A percentile compares a stretch with the other conserved stretches of the same genome.
phyloP scores from a whole-genome alignment of 1,140 invertebrate species.

The Drosophila burlai region DNA sequence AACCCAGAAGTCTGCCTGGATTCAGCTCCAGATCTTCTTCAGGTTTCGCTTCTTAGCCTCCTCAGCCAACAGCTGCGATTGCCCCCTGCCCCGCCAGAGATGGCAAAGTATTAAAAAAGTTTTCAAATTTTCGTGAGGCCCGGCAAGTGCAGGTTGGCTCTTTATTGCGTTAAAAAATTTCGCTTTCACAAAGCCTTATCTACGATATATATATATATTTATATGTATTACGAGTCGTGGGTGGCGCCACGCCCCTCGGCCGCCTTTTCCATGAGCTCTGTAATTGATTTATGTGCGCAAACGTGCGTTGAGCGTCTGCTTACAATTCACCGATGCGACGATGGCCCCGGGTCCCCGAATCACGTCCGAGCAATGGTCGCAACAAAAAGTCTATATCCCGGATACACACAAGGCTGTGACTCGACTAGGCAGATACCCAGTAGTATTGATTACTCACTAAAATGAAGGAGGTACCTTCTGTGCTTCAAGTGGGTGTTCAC shows the following conservation, averaged over 20 bases:
- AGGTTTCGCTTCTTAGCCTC: slow-evolving; percentile 14
- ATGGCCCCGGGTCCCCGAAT: slow-evolving; percentile 17
- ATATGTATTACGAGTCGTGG: slow-evolving; percentile 36
- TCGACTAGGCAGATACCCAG: slow-evolving; percentile 1
- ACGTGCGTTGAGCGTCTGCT: slow-evolving; percentile 77
- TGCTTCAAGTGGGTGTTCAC: not conserved
- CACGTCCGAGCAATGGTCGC: slow-evolving; percentile 28
- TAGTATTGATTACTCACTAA: not conserved
- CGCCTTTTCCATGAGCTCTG: slow-evolving; percentile 59
- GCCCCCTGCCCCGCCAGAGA: slow-evolving; percentile 1
- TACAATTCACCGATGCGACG: slow-evolving; percentile 55
- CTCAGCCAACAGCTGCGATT: slow-evolving; percentile 33
- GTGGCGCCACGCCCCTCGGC: slow-evolving; percentile 51
- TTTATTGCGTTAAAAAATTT: slow-evolving; percentile 79
- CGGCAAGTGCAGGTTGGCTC: slow-evolving; percentile 70
- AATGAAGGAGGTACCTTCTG: fast-evolving
- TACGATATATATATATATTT: slow-evolving; percentile 20
- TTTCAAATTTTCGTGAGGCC: slow-evolving; percentile 75
- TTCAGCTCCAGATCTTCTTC: slow-evolving; percentile 3
- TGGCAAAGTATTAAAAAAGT: slow-evolving; percentile 75
- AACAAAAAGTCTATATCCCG: slow-evolving; percentile 21
- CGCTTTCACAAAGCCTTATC: slow-evolving; percentile 70
- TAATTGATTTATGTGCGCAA: slow-evolving; percentile 79
- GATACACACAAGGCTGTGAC: too few relatives aligned
- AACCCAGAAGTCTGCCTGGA: slow-evolving; percentile 6